Evolutionary conservation across 2,888 invertebrate genomes (phyloP), one percentile per base, ranked within the genome.

Genomic region (Protophormia terraenovae): DNA sequence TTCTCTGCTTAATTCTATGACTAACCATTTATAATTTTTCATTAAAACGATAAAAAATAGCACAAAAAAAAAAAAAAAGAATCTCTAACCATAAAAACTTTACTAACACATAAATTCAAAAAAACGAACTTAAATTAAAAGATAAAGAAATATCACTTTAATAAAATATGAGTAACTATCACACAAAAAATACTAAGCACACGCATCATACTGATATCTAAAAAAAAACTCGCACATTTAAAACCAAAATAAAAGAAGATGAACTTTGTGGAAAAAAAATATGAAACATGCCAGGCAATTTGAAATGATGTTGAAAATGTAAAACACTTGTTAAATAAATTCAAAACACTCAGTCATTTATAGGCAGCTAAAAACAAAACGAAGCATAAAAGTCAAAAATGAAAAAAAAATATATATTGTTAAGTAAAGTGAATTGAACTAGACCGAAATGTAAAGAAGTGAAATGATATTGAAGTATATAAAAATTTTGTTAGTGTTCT

Each of bases 321-420:
- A 77, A 76, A 81, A 77, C 84, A 80, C 72, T 84, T 72, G 80
- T 81, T 66, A 72, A 72, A 72, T 78, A 83, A 67, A 83, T 38
- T 41, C 53, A 45, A 69, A n/a, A 82, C 67, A 67, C 50, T 71
- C 72, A 60, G 60, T 64, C 77, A 41, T 58, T 35, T 45, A 75
- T 62, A 72, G 24, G 32, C 72, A 71, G 45, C 58, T 77, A 24
- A 67, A 72, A 41, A 38, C 14, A 50, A 35, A 53, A 22, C 50
- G 14, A 45, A 64, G 24, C 55, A 64, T 45, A 16, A 75, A 35
- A n/a, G n/a, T 38, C n/a, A 38, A 64, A 14, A 4, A 19, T n/a
- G n/a, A n/a, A 41, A 12, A n/a, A 41, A 41, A 41, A 60, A 55
- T 1, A 58, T 22, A 72, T 29, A 14, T 71, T n/a, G n/a, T n/a